Evolutionary conservation across 2,113 vertebrate species (phyloP).

Genomic region (Oryzias javanicus): DNA sequence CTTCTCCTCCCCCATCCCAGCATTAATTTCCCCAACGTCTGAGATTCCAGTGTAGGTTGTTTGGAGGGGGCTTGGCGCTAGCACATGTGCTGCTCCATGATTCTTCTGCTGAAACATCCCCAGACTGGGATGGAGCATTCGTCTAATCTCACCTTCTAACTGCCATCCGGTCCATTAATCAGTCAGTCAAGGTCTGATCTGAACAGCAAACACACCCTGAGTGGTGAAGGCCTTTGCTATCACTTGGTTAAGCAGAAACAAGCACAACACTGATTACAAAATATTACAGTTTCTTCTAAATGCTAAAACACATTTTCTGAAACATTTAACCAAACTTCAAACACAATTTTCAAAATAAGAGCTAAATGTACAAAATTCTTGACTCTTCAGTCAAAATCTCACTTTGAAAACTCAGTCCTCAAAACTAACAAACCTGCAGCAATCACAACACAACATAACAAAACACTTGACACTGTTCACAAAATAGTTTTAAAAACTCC

Average conservation of each 20-base stretch:
- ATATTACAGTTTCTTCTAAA: slow-evolving; percentile 12
- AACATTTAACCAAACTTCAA: no score
- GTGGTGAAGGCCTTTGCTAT: slow-evolving; percentile 19
- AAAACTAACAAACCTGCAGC: no score
- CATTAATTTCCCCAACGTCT: slow-evolving; percentile 78
- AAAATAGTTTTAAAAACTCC: no score
- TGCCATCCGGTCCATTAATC: slow-evolving; percentile 74
- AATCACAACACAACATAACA: no score
- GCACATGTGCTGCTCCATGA: slow-evolving; percentile 62
- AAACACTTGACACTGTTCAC: no score
- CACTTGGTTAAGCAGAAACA: slow-evolving; percentile 68
- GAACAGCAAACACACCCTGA: slow-evolving; percentile 21
- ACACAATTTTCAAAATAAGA: no score
- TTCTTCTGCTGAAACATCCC: slow-evolving; percentile 61
- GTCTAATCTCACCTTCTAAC: slow-evolving; percentile 74
- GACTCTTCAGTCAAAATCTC: no score
- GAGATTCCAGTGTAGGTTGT: slow-evolving; percentile 62
- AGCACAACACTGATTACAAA: neutral
- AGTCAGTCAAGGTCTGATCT: slow-evolving; percentile 66
- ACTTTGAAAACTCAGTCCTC: no score
- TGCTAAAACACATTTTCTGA: no score
- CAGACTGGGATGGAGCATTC: slow-evolving; percentile 53
- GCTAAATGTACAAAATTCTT: no score
- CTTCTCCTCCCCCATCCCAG: slow-evolving; percentile 53
- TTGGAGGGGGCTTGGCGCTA: slow-evolving; percentile 46